Evolutionary conservation across 2,888 invertebrate genomes (phyloP).

Genomic region (Mythimna loreyi): DNA sequence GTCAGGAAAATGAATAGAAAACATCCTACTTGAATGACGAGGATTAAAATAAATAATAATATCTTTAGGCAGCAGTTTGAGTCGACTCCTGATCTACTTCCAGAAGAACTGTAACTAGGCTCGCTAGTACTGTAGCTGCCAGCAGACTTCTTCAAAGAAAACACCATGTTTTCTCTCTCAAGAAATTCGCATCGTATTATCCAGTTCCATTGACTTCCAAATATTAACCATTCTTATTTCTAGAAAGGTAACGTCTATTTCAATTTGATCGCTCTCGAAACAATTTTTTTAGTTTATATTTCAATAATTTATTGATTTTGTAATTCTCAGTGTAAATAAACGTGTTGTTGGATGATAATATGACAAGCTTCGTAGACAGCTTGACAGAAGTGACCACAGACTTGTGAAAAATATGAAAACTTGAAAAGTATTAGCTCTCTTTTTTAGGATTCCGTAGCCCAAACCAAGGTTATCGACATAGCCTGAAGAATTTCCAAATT

Average conservation of each 20-base stretch:
- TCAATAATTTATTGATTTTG: constrained; percentile 24
- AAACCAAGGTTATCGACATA: too few relatives aligned
- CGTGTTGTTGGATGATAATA: constrained; percentile 15
- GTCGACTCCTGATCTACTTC: constrained; percentile 45
- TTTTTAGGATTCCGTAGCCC: neutral
- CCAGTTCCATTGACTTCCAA: constrained; percentile 24
- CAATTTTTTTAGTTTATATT: neutral
- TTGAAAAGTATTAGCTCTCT: neutral
- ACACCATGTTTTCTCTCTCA: constrained; percentile 60
- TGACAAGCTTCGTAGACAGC: neutral
- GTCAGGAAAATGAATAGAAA: constrained; percentile 68
- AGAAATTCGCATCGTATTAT: neutral
- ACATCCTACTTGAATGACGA: constrained; percentile 72
- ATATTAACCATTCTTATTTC: constrained; percentile 37
- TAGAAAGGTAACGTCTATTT: constrained; percentile 4
- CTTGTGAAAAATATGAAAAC: neutral
- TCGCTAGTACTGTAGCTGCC: constrained; percentile 13
- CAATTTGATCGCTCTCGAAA: neutral
- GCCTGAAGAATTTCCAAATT: too few relatives aligned
- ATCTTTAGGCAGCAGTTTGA: constrained; percentile 73
- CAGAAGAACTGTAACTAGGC: neutral
- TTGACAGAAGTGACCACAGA: constrained; percentile 29
- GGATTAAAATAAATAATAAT: constrained; percentile 63
- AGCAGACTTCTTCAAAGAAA: constrained; percentile 68
- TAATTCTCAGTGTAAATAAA: constrained; percentile 26